A percentile compares a stretch with the other conserved stretches of the same genome.
Evolutionary conservation across 2,797 vertebrate genomes (phyloP).

Genomic region (Pseudomugil gertrudae): DNA sequence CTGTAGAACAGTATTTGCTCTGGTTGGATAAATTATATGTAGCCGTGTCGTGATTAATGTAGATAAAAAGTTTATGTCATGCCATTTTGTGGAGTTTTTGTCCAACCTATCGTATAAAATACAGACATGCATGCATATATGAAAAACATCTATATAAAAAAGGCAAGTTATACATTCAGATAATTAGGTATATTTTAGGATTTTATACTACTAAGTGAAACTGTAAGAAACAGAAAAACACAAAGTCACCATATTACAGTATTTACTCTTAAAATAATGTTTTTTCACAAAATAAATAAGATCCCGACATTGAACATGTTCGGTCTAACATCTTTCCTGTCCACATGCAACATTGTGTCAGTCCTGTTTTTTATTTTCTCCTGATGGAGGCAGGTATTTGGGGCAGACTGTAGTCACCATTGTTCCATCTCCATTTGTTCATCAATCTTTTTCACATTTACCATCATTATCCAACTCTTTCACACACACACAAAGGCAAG

Average conservation of each 20-base stretch:
- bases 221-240: too few relatives aligned
- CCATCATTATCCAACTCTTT: conserved; percentile 6
- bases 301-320: background rate
- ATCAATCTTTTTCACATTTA: conserved; percentile 10
- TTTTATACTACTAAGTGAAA: too few relatives aligned
- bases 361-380: conserved; percentile 3
- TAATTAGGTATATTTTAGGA: too few relatives aligned
- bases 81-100: background rate
- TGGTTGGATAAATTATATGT: background rate
- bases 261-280: too few relatives aligned
- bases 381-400: conserved; percentile 3
- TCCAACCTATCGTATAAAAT: background rate
- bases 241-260: too few relatives aligned
- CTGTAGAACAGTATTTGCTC: background rate
- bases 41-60: background rate
- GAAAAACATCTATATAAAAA: too few relatives aligned
- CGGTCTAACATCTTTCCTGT: background rate
- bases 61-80: background rate
- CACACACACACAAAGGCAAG: conserved; percentile 72
- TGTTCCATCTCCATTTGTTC: conserved; percentile 19
- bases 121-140: background rate
- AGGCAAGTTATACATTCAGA: too few relatives aligned
- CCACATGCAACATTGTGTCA: background rate
- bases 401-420: conserved; percentile 1
- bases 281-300: background rate